These are phyloP conservation scores for Henicopernis longicauda DNA, from an alignment of 2,113 vertebrate genomes.

Conservation along the genomic window DNA sequence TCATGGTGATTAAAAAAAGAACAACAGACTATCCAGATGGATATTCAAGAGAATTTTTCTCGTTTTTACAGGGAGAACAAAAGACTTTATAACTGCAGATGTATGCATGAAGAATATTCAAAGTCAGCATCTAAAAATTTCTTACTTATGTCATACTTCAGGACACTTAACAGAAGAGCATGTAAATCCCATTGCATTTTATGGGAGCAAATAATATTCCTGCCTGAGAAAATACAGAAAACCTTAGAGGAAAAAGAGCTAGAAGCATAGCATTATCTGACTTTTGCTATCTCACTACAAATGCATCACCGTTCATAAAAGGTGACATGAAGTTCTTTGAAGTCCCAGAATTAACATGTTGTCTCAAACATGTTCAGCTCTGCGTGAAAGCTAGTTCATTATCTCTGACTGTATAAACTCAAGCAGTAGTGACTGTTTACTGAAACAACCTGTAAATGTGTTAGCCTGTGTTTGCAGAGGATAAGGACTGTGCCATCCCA, in stretches of 20 bases:
- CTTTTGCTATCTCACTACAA: neutral
- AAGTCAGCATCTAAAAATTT: neutral
- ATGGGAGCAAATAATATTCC: neutral
- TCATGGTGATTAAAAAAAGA: neutral
- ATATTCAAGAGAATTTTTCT: neutral
- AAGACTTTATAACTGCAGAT: neutral
- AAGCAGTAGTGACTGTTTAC: conserved; percentile 19
- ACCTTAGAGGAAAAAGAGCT: neutral
- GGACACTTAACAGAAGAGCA: neutral
- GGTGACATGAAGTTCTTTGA: conserved; percentile 34
- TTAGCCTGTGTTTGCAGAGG: conserved; percentile 40
- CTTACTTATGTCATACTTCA: neutral
- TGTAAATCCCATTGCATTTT: neutral
- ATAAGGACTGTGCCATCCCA: conserved; percentile 17
- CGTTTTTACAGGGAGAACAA: neutral
- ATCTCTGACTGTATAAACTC: conserved; percentile 43
- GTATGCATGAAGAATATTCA: neutral
- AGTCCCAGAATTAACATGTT: conserved; percentile 32
- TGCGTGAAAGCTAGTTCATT: conserved; percentile 21
- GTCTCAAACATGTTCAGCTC: conserved; percentile 5
- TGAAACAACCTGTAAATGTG: conserved; percentile 48
- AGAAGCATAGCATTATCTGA: neutral
- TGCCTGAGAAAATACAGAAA: neutral
- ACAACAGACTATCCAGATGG: neutral
- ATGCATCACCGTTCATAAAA: neutral